Percentiles rank a stretch among this genome's conserved stretches.
Conservation (phyloP, 2,797 vertebrate genomes). For the Spondyliosoma cantharus region DNA sequence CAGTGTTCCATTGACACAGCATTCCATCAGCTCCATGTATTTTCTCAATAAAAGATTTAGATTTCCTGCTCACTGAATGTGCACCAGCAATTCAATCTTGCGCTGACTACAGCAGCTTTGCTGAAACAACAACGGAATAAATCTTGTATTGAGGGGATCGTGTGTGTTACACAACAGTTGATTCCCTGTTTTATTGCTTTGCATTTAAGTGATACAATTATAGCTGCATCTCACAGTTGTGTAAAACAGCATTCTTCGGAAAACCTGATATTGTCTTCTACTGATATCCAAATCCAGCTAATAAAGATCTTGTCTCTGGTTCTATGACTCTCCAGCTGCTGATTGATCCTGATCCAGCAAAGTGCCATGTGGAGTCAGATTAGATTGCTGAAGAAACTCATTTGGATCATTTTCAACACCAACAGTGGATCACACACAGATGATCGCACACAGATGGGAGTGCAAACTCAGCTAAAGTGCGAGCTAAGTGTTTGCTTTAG, state of each 20-base stretch:
- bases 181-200: constrained; percentile 42
- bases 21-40: constrained; percentile 63
- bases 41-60: constrained; percentile 70
- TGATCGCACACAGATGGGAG: constrained; percentile 58
- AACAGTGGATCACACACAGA: constrained; percentile 58
- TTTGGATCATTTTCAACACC: constrained; percentile 62
- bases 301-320: constrained; percentile 1
- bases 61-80: constrained; percentile 57
- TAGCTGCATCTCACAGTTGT: constrained; percentile 12
- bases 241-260: constrained; percentile 34
- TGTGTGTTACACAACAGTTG: constrained; percentile 1
- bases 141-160: constrained; percentile 30
- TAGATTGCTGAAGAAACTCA: constrained; percentile 47
- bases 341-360: constrained; percentile 44
- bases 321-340: neutral
- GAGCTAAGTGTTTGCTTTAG: constrained; percentile 51
- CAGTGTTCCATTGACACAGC: constrained; percentile 59
- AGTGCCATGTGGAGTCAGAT: constrained; percentile 39
- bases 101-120: constrained; percentile 25
- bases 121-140: constrained; percentile 46
- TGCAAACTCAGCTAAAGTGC: constrained; percentile 47
- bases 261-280: neutral
- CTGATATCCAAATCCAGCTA: constrained; percentile 10
- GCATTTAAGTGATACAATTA: constrained; percentile 19
- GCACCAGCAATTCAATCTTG: constrained; percentile 36